phyloP scores from a whole-genome alignment of 2,113 vertebrate species.

The Martes martes region DNA sequence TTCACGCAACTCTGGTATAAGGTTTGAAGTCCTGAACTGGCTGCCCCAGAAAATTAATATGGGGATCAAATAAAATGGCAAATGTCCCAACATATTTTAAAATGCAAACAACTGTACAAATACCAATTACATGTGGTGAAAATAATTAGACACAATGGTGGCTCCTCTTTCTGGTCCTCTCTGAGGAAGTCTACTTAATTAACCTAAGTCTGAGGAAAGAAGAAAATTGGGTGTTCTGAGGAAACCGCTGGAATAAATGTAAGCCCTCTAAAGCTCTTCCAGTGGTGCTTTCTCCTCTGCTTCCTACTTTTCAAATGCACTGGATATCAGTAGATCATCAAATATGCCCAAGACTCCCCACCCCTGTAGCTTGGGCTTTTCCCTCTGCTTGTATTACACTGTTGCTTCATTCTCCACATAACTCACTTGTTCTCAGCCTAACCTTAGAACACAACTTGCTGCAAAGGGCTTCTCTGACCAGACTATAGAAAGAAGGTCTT shows the following conservation, averaged over 20 bases:
- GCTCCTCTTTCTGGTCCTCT: neutral
- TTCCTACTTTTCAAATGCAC: neutral
- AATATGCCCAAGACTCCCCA: neutral
- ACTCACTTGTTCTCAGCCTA: neutral
- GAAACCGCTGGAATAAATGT: neutral
- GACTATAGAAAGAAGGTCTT: neutral
- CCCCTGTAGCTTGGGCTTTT: neutral
- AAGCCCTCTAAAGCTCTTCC: neutral
- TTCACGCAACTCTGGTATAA: neutral
- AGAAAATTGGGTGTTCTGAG: neutral
- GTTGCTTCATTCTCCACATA: neutral
- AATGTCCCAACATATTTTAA: neutral
- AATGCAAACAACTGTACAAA: neutral
- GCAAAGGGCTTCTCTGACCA: neutral
- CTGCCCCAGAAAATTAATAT: neutral
- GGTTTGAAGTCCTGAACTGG: neutral
- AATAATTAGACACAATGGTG: neutral
- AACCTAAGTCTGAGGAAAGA: neutral
- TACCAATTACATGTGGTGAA: neutral
- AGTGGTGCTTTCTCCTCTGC: accelerated
- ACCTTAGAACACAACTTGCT: neutral
- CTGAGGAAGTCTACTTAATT: neutral
- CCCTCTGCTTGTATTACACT: neutral
- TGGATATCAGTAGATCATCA: neutral
- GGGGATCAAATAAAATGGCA: neutral